Evolutionary conservation across 2,797 vertebrate genomes (phyloP), one percentile per base, ranked within the genome.

Genomic region (Acanthurus lineatus): DNA sequence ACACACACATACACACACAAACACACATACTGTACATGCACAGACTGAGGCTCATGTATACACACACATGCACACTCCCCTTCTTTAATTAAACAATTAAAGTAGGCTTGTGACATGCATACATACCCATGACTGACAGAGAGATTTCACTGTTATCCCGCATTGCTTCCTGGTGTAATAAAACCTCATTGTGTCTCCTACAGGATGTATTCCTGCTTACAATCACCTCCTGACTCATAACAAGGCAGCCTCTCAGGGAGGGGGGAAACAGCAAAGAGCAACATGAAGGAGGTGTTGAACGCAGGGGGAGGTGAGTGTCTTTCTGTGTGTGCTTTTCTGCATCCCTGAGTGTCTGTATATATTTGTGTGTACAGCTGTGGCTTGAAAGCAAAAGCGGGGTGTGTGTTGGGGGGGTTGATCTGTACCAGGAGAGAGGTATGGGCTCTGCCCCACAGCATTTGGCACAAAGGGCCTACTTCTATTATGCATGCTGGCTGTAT

Each of bases 401-500:
- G 8, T 9, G 47, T 15, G 47, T 11, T 3, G 20, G 7, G 48
- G 51, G 56, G 65, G 54, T 56, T 56, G 78, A 67, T 85, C 76
- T 91, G 84, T 79, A 85, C 86, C 82, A 77, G 69, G 61, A 83
- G 79, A 77, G 83, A 52, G 81, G 81, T 69, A 35, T 65, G 63
- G 80, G 75, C 82, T 87, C 73, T 91, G 81, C 88, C 90, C 90
- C 3, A 52, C 89, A 93, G 91, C 89, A 79, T 90, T 90, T 91
- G 87, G 88, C 90, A 93, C 90, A 94, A 92, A 94, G 89, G 89
- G 72, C 67, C 84, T 87, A 48, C 77, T 93, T 79, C 91, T 90
- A 93, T 94, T 94, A 94, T 94, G 90, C 87, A 94, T 94, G 91
- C 88, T 90, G 68, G 84, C 60, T 70, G 77, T 89, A 84, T 92